Percentiles rank a stretch among this genome's conserved stretches.
Conservation (phyloP, 2,888 invertebrate genomes). For the Cantharis nigra region DNA sequence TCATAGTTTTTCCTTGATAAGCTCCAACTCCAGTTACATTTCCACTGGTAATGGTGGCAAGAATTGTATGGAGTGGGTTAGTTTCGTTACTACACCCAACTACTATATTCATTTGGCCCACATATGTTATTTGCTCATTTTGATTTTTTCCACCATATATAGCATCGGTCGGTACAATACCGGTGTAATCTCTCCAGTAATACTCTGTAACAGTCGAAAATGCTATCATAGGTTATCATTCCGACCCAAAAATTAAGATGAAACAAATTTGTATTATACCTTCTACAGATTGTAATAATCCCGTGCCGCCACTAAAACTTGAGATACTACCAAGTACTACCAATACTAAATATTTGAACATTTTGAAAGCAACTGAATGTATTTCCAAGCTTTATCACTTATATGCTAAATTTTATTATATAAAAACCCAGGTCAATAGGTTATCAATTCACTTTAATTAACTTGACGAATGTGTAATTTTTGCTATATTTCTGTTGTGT, state of each 20-base stretch:
- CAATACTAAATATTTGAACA: background rate
- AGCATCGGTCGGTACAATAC: background rate
- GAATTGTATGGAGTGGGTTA: background rate
- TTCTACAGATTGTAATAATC: background rate
- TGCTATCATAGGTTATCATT: background rate
- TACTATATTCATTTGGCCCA: background rate
- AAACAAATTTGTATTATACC: background rate
- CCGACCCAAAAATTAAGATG: background rate
- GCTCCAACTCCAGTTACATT: background rate
- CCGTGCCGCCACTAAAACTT: background rate
- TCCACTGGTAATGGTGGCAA: background rate
- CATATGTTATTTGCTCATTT: background rate
- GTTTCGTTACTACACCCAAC: background rate
- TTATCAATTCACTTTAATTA: too few relatives aligned
- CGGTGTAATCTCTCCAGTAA: conserved; percentile 1
- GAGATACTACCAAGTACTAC: background rate
- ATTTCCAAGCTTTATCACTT: too few relatives aligned
- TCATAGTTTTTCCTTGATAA: background rate
- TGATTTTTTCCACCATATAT: background rate
- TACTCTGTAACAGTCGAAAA: background rate
- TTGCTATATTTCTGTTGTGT: too few relatives aligned
- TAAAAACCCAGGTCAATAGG: too few relatives aligned
- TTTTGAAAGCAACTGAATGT: background rate
- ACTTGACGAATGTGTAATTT: too few relatives aligned
- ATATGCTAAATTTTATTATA: too few relatives aligned